Base-by-base conservation (phyloP, 2,797 vertebrate species). In the Coilia nasus region DNA sequence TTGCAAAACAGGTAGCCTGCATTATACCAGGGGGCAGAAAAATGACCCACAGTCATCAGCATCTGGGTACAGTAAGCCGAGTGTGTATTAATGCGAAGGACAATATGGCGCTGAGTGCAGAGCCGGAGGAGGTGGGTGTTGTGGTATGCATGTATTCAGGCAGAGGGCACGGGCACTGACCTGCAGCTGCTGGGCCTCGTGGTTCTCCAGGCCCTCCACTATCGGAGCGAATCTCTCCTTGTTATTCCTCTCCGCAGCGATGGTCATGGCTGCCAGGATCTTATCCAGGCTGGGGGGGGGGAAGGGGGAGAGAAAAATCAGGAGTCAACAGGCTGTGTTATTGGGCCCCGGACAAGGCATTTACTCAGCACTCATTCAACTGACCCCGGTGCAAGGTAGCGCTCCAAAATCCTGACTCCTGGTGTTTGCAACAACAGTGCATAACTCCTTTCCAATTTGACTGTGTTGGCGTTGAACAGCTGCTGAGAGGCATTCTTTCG, bases 131-230 rank as follows among this genome's bases (percentile, higher is more conserved):
- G 83, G n/a, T 46, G 82, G 41, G 47, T 71, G 41, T 19, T 83
- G 83, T 21, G 28, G 59, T 75, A 12, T 41, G 50, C 56, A 46
- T 75, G 81, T 82, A 81, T 86, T 62, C 35, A 78, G 35, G 44
- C 11, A 41, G 82, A 86, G 31, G n/a, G 64, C 56, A 85, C 35
- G 3, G 21, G 11, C 21, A 87, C 94, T 88, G 59, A 99, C 98
- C 97, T 99, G 98, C 86, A 99, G 96, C 85, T 98, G 98, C 88
- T 99, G 95, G 83, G 95, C 96, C 91, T 99, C 98, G 0, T 99
- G 97, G 93, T 98, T 99, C 93, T 99, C 96, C 91, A 99, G 92
- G 86, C 98, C 98, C 90, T 99, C 98, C 46, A 99, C 97, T 86
- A 99, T 98, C 71, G 96, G 92, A 86, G 97, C 95, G 91, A 99